Evolutionary conservation across 30 jellyfish, hydroid and myxozoan species (phyloP), one percentile per base, ranked within the genome.

Genomic region (Hydractinia symbiolongicarpus): DNA sequence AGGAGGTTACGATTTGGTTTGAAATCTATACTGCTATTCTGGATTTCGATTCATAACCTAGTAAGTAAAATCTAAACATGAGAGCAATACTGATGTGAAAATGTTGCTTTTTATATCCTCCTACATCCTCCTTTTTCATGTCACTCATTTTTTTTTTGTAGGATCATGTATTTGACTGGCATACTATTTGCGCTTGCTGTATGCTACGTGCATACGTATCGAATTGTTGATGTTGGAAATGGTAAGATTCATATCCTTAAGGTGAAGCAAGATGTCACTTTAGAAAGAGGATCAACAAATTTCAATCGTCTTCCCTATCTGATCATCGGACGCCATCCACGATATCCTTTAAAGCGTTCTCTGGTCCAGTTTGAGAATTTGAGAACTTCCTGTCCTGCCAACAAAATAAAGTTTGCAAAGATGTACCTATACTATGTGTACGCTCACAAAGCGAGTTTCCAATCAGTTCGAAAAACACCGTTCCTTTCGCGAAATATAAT

Each of bases 391-490:
- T 71, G 80, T 50, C 80, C 69, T 15, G 44, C 50, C 8, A 50
- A 50, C 68, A 71, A 71, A 15, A 71, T 71, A 54, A 8, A 53
- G n/a, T 71, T 54, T 54, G 80, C 80, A 30, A 30, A 50, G 60
- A 50, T 71, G 55, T 71, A 71, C 67, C 40, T 71, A 14, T 71
- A 71, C n/a, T 71, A 5, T 58, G 9, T 71, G 53, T 14, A 11
- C 7, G n/a, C 60, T 9, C 80, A 71, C n/a, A 7, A 15, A 20
- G 80, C 80, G 11, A 71, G 80, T 71, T 71, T 54, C 60, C 80
- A 71, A 4, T 20, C 55, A 8, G n/a, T 14, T 71, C 15, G 13
- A 71, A n/a, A 30, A 5, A 14, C 80, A 15, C 80, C 80, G 13
- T 49, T 30, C 17, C 67, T 71, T 30, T 15, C 55, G 9, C 50